phyloP scores from a whole-genome alignment of 2,888 invertebrate species.

The Thereva unica region DNA sequence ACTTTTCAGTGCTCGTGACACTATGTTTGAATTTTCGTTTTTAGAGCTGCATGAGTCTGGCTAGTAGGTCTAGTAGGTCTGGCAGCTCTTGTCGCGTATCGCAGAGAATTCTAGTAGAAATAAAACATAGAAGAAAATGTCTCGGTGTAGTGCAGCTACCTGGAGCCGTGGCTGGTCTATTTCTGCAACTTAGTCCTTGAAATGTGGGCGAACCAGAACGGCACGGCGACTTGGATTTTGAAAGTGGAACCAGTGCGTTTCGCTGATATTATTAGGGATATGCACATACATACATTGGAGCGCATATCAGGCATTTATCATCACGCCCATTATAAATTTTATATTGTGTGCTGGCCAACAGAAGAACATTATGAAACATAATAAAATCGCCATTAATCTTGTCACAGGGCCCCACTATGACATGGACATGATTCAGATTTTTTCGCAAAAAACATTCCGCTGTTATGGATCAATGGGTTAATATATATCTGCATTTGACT shows the following conservation, averaged over 20 bases:
- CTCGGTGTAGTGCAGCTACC: too few relatives aligned
- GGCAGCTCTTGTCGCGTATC: conserved; percentile 5
- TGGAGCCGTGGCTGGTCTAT: conserved; percentile 1
- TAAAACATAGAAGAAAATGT: not conserved
- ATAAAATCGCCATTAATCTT: conserved; percentile 32
- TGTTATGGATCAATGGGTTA: conserved; percentile 20
- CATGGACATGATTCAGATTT: conserved; percentile 21
- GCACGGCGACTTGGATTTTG: conserved; percentile 3
- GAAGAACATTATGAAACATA: conserved; percentile 24
- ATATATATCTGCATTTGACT: too few relatives aligned
- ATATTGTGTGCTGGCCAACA: conserved; percentile 18
- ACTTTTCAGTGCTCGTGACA: conserved; percentile 36
- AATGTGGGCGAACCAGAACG: conserved; percentile 25
- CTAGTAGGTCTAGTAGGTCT: not conserved
- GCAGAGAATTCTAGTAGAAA: not conserved
- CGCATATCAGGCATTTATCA: too few relatives aligned
- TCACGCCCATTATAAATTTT: conserved; percentile 28
- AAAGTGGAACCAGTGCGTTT: conserved; percentile 26
- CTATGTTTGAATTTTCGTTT: conserved; percentile 4
- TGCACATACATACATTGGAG: not conserved
- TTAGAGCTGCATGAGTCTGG: conserved; percentile 5
- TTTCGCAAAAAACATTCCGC: not conserved
- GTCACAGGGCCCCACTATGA: conserved; percentile 7
- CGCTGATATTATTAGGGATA: conserved; percentile 17
- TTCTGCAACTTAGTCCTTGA: conserved; percentile 19